Conservation (phyloP, 2,888 invertebrate genomes). For the Melitaea athalia region DNA sequence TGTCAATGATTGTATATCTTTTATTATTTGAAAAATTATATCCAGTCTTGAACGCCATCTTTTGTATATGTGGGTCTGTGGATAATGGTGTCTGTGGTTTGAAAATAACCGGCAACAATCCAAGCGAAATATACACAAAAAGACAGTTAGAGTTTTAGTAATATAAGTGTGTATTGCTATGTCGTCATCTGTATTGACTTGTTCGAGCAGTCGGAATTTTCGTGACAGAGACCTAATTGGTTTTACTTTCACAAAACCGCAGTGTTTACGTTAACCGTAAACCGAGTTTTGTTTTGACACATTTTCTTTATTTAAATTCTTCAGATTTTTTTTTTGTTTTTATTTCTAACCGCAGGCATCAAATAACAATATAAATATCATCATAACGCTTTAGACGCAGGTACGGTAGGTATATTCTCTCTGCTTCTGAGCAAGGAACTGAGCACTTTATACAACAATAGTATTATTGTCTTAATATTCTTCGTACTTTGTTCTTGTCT, state of each 20-base stretch:
- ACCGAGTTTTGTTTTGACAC: constrained; percentile 15
- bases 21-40: too few relatives aligned
- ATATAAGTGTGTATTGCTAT: background rate
- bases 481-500: too few relatives aligned
- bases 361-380: constrained; percentile 7
- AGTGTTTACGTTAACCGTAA: constrained; percentile 19
- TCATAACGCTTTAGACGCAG: background rate
- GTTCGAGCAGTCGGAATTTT: background rate
- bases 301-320: constrained; percentile 19
- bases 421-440: too few relatives aligned
- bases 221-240: constrained; percentile 21
- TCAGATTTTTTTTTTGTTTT: constrained; percentile 6
- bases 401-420: background rate
- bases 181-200: background rate
- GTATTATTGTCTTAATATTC: too few relatives aligned
- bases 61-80: too few relatives aligned
- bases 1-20: too few relatives aligned
- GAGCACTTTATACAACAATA: too few relatives aligned
- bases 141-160: background rate
- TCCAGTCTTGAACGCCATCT: too few relatives aligned
- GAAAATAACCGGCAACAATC: too few relatives aligned
- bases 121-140: too few relatives aligned
- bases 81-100: too few relatives aligned
- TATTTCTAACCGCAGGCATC: background rate
- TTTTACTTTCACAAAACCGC: constrained; percentile 37